Conservation (phyloP, 2,113 vertebrate species). For the Merops nubicus region DNA sequence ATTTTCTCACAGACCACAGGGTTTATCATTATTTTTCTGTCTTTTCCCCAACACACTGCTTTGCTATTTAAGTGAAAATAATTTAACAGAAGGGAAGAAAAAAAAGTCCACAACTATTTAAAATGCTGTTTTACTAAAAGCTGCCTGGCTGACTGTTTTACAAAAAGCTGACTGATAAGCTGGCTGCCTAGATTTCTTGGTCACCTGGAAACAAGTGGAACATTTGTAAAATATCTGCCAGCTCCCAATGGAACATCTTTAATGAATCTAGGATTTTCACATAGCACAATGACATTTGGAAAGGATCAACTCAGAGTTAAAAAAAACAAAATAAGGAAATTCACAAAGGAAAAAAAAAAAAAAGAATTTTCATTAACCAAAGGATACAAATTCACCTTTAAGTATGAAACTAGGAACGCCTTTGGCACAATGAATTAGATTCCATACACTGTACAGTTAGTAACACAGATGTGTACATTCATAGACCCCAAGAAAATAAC, state of each 20-base stretch:
- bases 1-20: not conserved
- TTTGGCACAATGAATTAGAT: not conserved
- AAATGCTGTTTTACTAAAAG: not conserved
- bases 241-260: constrained; percentile 54
- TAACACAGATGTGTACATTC: not conserved
- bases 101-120: not conserved
- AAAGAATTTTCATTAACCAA: constrained; percentile 43
- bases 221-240: constrained; percentile 45
- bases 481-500: not conserved
- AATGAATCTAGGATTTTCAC: constrained; percentile 63
- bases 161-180: not conserved
- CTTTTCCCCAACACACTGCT: not conserved
- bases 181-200: not conserved
- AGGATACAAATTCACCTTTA: constrained; percentile 61
- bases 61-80: not conserved
- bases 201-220: constrained; percentile 58
- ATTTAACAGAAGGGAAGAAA: not conserved
- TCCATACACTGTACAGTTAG: not conserved
- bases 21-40: not conserved
- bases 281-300: constrained; percentile 62
- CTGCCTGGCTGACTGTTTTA: not conserved
- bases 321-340: constrained; percentile 52
- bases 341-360: constrained; percentile 40
- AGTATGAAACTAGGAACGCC: not conserved
- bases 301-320: constrained; percentile 53